Conservation (phyloP, 2,113 vertebrate genomes). For the Saimiri boliviensis region DNA sequence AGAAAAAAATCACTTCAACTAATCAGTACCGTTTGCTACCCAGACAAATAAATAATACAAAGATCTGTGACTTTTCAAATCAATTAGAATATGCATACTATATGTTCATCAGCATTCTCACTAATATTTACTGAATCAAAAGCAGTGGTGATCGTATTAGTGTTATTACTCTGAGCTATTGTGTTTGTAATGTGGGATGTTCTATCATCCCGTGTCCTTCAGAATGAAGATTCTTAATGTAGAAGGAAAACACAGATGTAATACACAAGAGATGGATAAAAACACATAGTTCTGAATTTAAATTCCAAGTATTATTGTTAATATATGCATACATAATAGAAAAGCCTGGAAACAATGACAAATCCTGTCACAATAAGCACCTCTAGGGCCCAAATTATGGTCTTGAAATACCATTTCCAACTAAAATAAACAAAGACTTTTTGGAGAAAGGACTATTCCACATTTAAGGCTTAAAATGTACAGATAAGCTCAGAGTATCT, state of each 20-base stretch:
- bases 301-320: background rate
- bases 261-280: background rate
- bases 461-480: background rate
- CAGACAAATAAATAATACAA: conserved; percentile 26
- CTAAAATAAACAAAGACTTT: background rate
- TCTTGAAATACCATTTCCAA: background rate
- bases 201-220: background rate
- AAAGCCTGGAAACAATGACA: background rate
- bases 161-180: background rate
- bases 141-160: background rate
- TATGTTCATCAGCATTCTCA: background rate
- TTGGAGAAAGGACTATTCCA: background rate
- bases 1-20: background rate
- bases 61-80: conserved; percentile 18
- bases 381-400: background rate
- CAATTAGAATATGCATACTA: background rate
- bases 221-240: conserved; percentile 4
- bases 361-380: background rate
- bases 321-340: background rate
- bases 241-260: background rate
- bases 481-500: background rate
- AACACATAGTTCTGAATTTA: background rate
- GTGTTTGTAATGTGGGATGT: background rate
- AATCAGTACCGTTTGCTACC: background rate
- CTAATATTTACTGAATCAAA: conserved; percentile 17